Base-by-base conservation (phyloP, 2,113 vertebrate genomes). In the Nicator chloris region DNA sequence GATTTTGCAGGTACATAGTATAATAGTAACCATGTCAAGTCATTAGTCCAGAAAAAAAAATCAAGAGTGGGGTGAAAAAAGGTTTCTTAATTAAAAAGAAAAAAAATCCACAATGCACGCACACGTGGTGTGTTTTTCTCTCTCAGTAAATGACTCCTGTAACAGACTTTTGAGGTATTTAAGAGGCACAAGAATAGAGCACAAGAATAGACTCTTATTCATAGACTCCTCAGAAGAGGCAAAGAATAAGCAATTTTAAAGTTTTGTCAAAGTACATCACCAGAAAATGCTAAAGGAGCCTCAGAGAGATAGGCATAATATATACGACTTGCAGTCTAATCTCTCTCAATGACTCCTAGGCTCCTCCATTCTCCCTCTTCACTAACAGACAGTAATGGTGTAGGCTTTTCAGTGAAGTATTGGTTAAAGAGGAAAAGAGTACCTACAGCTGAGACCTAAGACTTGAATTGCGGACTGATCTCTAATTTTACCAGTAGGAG, bases 391-490 rank as follows among this genome's bases (percentile, higher is more conserved):
- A 80, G 60, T 89, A 94, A 87, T 78, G 61, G 88, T 72, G 71
- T 57, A 96, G 92, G 88, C 42, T 95, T 94, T 92, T 59, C 94
- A 94, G 66, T 92, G 79, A 95, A 93, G 57, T 66, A 60, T 31
- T 79, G 82, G 84, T 77, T 95, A 92, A 94, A 94, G 91, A 71
- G 68, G 78, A 90, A 91, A 89, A 81, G 56, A 88, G 59, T 57
- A 95, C 89, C 93, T 92, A 94, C 94, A 96, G 87, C 92, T 95
- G 91, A 95, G 89, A 92, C 80, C 76, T 93, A 95, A 95, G 95
- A 83, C 92, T 93, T 85, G 30, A 80, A 92, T 87, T 66, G 64
- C 23, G 51, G 87, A 93, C 78, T 92, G 88, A 95, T 93, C 82
- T 95, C 83, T 92, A 92, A 96, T 93, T 95, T 93, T 77, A 86